Evolutionary conservation across 2,113 vertebrate species (phyloP), one percentile per base, ranked within the genome.

Genomic region (Ptilorrhoa leucosticta): DNA sequence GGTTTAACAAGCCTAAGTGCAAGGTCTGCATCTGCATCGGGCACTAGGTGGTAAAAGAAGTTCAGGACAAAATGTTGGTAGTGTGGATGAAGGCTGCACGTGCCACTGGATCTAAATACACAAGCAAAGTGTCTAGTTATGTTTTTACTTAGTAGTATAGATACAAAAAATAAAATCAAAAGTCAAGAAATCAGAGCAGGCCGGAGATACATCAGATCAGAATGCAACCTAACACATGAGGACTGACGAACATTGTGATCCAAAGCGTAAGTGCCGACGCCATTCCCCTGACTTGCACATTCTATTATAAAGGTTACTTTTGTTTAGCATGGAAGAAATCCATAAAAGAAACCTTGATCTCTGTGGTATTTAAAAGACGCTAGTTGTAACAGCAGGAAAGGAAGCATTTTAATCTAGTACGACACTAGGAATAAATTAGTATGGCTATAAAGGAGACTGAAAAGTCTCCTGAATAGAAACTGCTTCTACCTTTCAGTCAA

Each of bases 1-100:
- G 7, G 9, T 58, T 58, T 13, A 66, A 28, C 15, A 51, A 37
- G 7, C 51, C 40, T 33, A 31, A 44, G 13, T 20, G 18, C 13
- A 51, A 33, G 13, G 22, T 12, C 6, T n/a, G 7, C 44, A 57
- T 19, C 10, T 28, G 51, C 15, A 13, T 20, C 0, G 0, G 8
- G 28, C 16, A 50, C 13, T 4, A 8, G 7, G 6, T 65, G 48
- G 11, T 44, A 69, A 51, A 88, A 83, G 50, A 63, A 69, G 22
- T 21, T 53, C 47, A 79, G 26, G 22, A 16, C 14, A 40, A 89
- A 72, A 2, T 39, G 4, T 23, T 56, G 8, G 23, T 26, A 26
- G 10, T 10, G 7, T 54, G 57, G 6, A 26, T 39, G 24, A 70
- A 64, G 44, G 42, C 7, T 63, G 35, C 13, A 5, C 30, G 9